These are phyloP conservation scores for Arenaria interpres DNA, from an alignment of 2,113 vertebrate genomes.

Conservation along the genomic window DNA sequence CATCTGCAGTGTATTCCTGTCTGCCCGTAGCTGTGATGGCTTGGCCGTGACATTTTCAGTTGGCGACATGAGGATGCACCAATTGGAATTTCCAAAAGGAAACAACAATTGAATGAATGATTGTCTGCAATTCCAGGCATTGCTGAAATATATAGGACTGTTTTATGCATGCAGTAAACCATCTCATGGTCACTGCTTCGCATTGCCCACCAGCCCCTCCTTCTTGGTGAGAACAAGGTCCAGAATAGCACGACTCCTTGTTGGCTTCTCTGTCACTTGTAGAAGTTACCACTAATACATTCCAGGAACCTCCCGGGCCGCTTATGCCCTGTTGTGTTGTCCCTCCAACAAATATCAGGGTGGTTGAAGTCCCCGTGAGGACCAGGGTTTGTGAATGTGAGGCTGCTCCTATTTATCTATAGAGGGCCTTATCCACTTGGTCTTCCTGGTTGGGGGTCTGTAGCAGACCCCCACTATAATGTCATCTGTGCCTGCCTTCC, in stretches of 20 bases:
- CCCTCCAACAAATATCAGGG: too few species aligned
- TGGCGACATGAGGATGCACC: background rate
- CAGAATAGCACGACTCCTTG: background rate
- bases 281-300: too few species aligned
- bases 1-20: background rate
- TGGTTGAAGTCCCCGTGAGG: too few species aligned
- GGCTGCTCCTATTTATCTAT: too few species aligned
- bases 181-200: background rate
- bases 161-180: background rate
- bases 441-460: too few species aligned
- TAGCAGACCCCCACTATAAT: background rate
- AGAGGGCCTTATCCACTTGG: too few species aligned
- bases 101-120: background rate
- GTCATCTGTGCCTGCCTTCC: background rate
- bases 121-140: background rate
- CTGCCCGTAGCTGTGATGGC: background rate
- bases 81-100: background rate
- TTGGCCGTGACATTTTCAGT: background rate
- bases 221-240: background rate
- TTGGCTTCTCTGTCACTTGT: background rate
- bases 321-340: too few species aligned
- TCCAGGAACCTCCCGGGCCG: too few species aligned
- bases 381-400: too few species aligned
- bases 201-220: background rate
- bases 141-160: background rate